Base-by-base conservation (phyloP, 2,113 vertebrate species). In the Pantherophis guttatus region DNA sequence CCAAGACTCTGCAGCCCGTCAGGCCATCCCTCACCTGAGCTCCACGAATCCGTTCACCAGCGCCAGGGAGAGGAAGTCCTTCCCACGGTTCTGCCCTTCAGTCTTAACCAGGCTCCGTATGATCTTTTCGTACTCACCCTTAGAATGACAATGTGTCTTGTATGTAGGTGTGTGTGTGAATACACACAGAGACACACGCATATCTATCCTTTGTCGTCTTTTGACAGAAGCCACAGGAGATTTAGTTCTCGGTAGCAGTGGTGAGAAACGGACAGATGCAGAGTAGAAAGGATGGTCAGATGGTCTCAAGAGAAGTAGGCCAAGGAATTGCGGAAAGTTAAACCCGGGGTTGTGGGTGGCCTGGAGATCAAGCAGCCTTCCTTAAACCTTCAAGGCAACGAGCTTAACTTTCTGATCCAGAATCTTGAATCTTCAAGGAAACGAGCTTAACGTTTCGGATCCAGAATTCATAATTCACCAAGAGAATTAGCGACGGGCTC, bases 61-160 rank as follows among this genome's bases (percentile, higher is more conserved):
- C 0, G 98, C 97, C 94, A 99, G 98, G 0, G 99, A 99, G 95
- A 99, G 98, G 97, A 99, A 99, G 95, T 99, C 99, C 95, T 99
- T 99, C 97, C 98, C 99, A 0, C 86, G 97, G 0, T 96, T 97
- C 91, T 99, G 98, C 57, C 53, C 75, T 75, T 90, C 50, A 15
- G 70, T 52, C 92, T 92, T 89, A 58, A 58, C 24, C 50, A 33
- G 88, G 54, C 11, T 39, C 33, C 26, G 1, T 52, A 2, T 86
- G 58, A 39, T 58, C 53, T 57, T 50, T 26, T 48, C 21, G 62
- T 89, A 81, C 52, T 75, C 62, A 7, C 33, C 9, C 0, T 75
- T 88, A 53, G 86, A 86, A 58, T 26, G 91, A 70, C 58, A 57
- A 88, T 19, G 70, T 70, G 65, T 15, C 12, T 70, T 70, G 65